Evolutionary conservation across 2,797 vertebrate genomes (phyloP).

Genomic region (Podarcis siculus): DNA sequence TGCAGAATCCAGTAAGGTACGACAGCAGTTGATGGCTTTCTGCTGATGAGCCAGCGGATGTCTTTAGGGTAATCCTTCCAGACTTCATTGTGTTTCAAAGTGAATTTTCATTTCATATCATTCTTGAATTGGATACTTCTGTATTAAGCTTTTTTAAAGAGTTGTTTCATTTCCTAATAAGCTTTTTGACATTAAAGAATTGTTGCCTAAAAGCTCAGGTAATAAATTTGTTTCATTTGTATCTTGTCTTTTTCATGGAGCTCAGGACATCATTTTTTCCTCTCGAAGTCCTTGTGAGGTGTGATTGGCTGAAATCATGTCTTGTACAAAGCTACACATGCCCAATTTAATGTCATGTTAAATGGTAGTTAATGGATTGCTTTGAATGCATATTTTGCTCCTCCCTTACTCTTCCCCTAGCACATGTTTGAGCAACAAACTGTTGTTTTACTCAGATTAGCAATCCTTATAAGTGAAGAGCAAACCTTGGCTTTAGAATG

Average conservation of each 20-base stretch:
- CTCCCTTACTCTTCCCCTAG: neutral
- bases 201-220: neutral
- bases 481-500: no score
- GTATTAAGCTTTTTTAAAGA: neutral
- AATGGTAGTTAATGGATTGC: neutral
- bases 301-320: neutral
- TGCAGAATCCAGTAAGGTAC: constrained; percentile 18
- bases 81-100: neutral
- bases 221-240: neutral
- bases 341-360: neutral
- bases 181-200: neutral
- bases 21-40: constrained; percentile 21
- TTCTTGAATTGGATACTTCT: neutral
- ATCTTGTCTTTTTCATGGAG: neutral
- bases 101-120: neutral
- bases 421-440: neutral
- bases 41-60: constrained; percentile 29
- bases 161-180: neutral
- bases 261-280: neutral
- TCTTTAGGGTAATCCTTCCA: neutral
- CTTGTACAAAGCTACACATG: neutral
- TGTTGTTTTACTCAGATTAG: no score
- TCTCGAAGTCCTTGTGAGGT: neutral
- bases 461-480: no score
- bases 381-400: neutral